phyloP scores from a whole-genome alignment of 2,113 vertebrate genomes.

The Pomatostomus ruficeps region DNA sequence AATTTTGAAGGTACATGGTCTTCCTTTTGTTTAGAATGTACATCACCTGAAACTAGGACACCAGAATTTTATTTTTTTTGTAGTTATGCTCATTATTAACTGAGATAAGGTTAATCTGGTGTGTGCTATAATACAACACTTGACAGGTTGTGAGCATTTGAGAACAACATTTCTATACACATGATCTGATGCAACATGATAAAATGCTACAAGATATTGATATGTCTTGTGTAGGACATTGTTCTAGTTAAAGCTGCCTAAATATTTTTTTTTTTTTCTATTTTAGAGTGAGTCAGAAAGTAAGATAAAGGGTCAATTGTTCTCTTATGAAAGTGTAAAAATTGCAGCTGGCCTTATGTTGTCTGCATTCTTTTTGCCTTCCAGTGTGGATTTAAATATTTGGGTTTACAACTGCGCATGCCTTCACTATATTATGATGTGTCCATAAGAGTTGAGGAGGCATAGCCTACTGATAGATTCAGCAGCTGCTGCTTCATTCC shows the following conservation, averaged over 20 bases:
- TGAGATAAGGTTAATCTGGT: neutral
- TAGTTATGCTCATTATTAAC: neutral
- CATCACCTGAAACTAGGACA: neutral
- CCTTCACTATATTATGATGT: neutral
- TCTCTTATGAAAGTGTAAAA: neutral
- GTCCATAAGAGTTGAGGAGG: neutral
- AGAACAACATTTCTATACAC: neutral
- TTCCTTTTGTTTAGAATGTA: neutral
- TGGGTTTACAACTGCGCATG: neutral
- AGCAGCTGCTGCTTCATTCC: constrained; percentile 38
- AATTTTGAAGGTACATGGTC: neutral
- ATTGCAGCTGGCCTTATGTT: neutral
- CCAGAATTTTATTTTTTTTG: neutral
- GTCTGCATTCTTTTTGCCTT: constrained; percentile 35
- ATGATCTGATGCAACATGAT: neutral
- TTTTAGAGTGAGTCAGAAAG: neutral
- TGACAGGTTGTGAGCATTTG: neutral
- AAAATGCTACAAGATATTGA: neutral
- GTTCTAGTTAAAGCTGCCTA: neutral
- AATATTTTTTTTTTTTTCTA: neutral
- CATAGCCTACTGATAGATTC: neutral
- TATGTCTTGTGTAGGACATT: neutral
- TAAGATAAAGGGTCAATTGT: neutral
- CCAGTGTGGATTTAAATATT: constrained; percentile 5
- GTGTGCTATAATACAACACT: neutral